Percentiles rank a stretch among this genome's conserved stretches.
Conservation (phyloP, 37 sponge, comb jelly and placozoan genomes). For the Aplysina aerophoba region DNA sequence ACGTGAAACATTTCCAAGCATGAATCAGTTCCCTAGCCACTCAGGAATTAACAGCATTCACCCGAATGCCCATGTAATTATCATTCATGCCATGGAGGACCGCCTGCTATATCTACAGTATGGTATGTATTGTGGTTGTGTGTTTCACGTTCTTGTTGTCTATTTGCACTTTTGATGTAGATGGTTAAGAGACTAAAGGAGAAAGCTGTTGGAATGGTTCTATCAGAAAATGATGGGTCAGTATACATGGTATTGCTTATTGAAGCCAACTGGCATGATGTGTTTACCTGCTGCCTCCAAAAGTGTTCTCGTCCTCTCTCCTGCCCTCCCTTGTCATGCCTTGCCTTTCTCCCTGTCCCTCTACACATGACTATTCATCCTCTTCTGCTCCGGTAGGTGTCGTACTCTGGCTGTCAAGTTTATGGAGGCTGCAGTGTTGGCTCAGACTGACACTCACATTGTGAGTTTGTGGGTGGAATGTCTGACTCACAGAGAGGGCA, state of each 20-base stretch:
- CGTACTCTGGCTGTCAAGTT: conserved; percentile 79
- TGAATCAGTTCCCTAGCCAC: no score
- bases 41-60: no score
- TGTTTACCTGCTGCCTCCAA: background rate
- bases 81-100: no score
- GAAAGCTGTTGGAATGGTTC: no score
- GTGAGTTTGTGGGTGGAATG: conserved; percentile 31
- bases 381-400: conserved; percentile 26
- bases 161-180: no score
- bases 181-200: no score
- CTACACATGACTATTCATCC: background rate
- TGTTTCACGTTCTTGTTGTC: background rate
- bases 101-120: background rate
- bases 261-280: background rate
- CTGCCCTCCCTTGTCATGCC: background rate
- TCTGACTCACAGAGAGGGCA: no score
- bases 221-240: no score
- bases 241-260: no score
- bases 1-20: no score
- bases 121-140: background rate
- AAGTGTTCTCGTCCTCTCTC: conserved; percentile 18
- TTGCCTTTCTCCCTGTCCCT: conserved; percentile 1
- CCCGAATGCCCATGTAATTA: no score
- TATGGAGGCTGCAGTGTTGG: conserved; percentile 63
- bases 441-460: conserved; percentile 72